A percentile compares a stretch with the other conserved stretches of the same genome.
These are phyloP conservation scores for Rhabdornis inornatus DNA, from an alignment of 2,113 vertebrate genomes.

Conservation along the genomic window DNA sequence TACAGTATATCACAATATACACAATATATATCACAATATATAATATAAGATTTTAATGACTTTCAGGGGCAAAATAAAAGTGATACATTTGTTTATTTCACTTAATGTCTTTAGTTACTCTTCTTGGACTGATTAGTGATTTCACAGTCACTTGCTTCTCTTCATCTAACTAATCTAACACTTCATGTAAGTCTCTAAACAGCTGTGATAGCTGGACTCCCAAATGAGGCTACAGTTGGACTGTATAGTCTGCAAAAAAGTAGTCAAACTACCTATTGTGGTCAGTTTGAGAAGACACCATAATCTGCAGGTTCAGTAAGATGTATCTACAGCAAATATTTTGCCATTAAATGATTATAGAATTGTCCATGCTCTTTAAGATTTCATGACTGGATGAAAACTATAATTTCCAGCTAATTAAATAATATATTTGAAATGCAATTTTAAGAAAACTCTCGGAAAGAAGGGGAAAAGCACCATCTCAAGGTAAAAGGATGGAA, in stretches of 20 bases:
- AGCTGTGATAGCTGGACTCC: background rate
- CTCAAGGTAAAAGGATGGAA: background rate
- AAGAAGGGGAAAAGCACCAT: background rate
- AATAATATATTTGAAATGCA: background rate
- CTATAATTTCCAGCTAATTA: background rate
- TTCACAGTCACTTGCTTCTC: background rate
- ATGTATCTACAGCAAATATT: background rate
- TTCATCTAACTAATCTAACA: background rate
- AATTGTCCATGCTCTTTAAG: background rate
- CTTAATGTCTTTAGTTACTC: background rate
- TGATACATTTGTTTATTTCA: background rate
- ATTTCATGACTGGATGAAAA: background rate
- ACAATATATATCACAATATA: too few species aligned
- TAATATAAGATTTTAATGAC: background rate
- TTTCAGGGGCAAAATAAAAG: background rate
- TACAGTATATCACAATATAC: background rate
- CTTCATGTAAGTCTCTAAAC: background rate
- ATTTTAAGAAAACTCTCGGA: background rate
- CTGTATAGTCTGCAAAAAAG: background rate
- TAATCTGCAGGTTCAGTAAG: background rate
- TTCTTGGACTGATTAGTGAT: background rate
- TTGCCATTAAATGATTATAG: background rate
- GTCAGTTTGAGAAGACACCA: background rate
- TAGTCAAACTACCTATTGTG: background rate
- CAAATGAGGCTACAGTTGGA: background rate